Base-by-base conservation (phyloP, 2,888 invertebrate genomes). In the Ornithoptera alexandrae region DNA sequence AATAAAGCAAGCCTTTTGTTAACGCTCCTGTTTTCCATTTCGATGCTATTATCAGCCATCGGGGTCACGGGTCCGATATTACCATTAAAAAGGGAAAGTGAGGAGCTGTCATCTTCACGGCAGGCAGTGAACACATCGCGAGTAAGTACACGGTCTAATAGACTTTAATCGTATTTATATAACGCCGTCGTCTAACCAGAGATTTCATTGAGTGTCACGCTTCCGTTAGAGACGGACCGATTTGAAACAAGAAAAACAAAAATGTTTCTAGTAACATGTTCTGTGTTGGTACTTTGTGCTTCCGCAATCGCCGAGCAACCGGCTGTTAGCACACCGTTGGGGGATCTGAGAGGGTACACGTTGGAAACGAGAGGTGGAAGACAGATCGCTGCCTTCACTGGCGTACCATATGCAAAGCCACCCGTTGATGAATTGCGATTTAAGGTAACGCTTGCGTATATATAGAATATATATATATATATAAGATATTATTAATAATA, bases 371-470 rank as follows among this genome's bases (percentile, higher is more conserved):
- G 94, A 72, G 90, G 84, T 39, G 95, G 94, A 0, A 90, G 93
- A 71, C 86, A 91, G 72, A 93, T 95, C 76, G 85, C 93, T 0
- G 94, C 94, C 0, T 95, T 94, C 78, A 93, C 94, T 68, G 93
- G 94, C 4, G 89, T 95, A 61, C 95, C 95, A 0, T 95, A 94
- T 77, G 95, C 95, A 0, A 77, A 89, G 70, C 94, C 95, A 1
- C 95, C 95, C 0, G 60, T 95, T 3, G 94, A 92, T 18, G 86
- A 94, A 5, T 84, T 95, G 12, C 88, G 95, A 76, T 95, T 95
- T 81, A 92, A 94, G 94, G 95, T 95, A 86, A 81, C 8, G 64
- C 60, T 56, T n/a, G 66, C 63, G 68, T 22, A 42, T 8, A 46
- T n/a, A n/a, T n/a, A 53, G 1, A 46, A 3, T 15, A 10, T 18